Evolutionary conservation across 2,113 vertebrate genomes (phyloP).

Genomic region (Calidris pygmaea): DNA sequence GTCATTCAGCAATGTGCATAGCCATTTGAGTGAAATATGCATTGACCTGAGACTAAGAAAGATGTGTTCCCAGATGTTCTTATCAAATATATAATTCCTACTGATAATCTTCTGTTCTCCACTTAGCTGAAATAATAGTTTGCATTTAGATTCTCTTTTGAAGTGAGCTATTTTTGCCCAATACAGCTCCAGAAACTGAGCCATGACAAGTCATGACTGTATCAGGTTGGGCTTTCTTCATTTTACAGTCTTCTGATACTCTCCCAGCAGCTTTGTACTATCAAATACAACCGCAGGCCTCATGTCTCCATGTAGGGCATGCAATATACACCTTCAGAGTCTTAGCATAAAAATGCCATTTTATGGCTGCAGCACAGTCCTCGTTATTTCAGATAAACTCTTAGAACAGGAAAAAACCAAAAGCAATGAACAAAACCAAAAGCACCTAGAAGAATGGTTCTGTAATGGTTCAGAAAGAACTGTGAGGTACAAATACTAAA

Average conservation of each 20-base stretch:
- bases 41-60: not conserved
- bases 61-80: not conserved
- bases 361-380: not conserved
- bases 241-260: not conserved
- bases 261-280: not conserved
- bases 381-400: not conserved
- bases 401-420: not conserved
- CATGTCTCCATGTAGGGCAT: not conserved
- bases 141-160: not conserved
- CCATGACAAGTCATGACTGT: not conserved
- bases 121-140: not conserved
- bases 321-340: not conserved
- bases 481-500: not conserved
- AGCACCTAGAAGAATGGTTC: not conserved
- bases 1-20: not conserved
- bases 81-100: not conserved
- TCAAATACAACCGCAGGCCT: not conserved
- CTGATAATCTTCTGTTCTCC: not conserved
- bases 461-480: not conserved
- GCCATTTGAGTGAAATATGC: not conserved
- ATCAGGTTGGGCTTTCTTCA: not conserved
- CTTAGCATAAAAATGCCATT: not conserved
- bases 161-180: not conserved
- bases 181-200: not conserved
- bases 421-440: not conserved